Conservation (phyloP, 2,797 vertebrate genomes). For the Arrhamphus sclerolepis region DNA sequence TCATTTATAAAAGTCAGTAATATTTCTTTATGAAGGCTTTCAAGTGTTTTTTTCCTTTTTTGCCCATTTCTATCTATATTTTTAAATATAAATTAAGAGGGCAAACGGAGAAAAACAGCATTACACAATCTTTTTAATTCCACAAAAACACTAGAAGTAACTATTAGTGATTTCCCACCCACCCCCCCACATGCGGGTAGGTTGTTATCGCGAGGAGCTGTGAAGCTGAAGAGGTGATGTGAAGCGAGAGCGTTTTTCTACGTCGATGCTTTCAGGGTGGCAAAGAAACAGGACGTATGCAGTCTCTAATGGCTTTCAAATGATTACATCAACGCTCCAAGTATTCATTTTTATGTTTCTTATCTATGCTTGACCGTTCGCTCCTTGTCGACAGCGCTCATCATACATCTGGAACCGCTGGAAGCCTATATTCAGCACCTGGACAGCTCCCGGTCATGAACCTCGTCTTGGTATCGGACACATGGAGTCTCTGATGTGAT, state of each 20-base stretch:
- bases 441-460: conserved; percentile 75
- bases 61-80: no score
- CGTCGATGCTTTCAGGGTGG: conserved; percentile 65
- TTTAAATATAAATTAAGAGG: no score
- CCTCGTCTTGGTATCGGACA: conserved; percentile 48
- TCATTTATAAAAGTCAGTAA: no score
- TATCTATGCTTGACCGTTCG: neutral
- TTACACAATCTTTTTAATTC: no score
- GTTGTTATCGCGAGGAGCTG: conserved; percentile 78
- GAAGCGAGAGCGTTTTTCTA: conserved; percentile 66
- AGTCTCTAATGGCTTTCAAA: conserved; percentile 11
- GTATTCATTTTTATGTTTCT: neutral
- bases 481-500: conserved; percentile 76
- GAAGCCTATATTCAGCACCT: conserved; percentile 75
- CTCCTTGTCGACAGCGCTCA: conserved; percentile 20
- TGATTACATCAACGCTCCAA: neutral
- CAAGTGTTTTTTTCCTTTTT: no score
- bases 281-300: conserved; percentile 43
- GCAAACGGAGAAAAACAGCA: no score
- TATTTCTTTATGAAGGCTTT: no score
- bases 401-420: conserved; percentile 60
- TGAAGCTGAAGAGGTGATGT: conserved; percentile 67
- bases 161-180: neutral
- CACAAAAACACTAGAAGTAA: conserved; percentile 29
- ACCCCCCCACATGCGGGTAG: conserved; percentile 18